These are phyloP conservation scores for Coenobita brevimanus DNA, from an alignment of 1,140 invertebrate genomes.

Conservation along the genomic window DNA sequence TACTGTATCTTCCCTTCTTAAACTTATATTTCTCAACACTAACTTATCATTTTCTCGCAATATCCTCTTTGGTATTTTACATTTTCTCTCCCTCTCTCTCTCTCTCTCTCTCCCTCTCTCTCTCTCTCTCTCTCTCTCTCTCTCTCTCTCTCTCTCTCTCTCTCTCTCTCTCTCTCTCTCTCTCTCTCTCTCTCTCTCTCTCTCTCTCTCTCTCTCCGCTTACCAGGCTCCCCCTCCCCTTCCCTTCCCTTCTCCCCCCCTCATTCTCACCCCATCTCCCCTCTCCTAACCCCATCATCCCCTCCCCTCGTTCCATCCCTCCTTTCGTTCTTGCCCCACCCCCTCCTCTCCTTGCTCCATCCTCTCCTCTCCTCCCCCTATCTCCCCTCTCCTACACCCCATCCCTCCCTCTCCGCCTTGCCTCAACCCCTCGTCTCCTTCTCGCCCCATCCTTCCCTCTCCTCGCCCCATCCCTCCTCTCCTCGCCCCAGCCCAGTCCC, in stretches of 20 bases:
- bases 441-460: too few species aligned
- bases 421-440: background rate
- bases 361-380: background rate
- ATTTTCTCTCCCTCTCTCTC: background rate
- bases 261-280: background rate
- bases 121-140: background rate
- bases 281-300: background rate
- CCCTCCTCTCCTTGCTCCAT: background rate
- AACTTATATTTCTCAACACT: too few species aligned
- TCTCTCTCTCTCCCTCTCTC: background rate
- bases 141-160: background rate
- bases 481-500: background rate
- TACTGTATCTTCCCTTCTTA: background rate
- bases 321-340: background rate
- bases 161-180: background rate
- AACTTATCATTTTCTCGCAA: too few species aligned
- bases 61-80: too few species aligned
- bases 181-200: background rate
- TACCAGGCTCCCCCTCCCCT: background rate
- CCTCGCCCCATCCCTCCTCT: background rate
- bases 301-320: too few species aligned
- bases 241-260: background rate
- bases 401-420: background rate
- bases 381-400: background rate
- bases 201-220: too few species aligned